Evolutionary conservation across 2,113 vertebrate genomes (phyloP), one percentile per base, ranked within the genome.

Genomic region (Silurus glanis): DNA sequence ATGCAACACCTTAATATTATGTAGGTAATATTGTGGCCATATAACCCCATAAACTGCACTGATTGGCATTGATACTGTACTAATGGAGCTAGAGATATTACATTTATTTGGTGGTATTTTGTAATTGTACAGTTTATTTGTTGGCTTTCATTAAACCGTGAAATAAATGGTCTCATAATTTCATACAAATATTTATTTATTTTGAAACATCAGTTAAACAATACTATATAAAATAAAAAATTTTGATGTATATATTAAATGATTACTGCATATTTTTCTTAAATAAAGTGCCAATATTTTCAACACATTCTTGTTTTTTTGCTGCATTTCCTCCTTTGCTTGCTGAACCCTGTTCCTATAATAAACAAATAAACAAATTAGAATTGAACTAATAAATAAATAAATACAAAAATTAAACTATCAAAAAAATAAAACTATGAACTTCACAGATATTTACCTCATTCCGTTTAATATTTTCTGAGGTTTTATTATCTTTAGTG

Each of bases 271-370:
- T 7, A 0, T 88, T 87, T 82, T 94, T 91, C 89, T 94, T 91
- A 83, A 93, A 87, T 0, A 93, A 90, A 83, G 58, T 5, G 9
- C 89, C 87, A 5, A 94, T 21, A 28, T 86, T 92, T 88, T 91
- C 90, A n/a, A 89, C 23, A 16, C 8, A 0, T 19, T 25, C 64
- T 66, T 74, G 19, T 5, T 61, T 80, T 7, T 5, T 6, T 2
- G 69, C 4, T 2, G 78, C 1, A 0, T n/a, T 37, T 6, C 0
- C 13, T 45, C 45, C 19, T 49, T 5, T 58, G 58, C 75, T 72
- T 49, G 53, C 28, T 6, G 83, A 76, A 17, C 13, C 72, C 3
- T 62, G 83, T 6, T 88, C 85, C 93, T 93, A 90, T 62, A 90
- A 51, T 17, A 49, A 64, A 51, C 8, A 53, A 69, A 17, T 53